These are phyloP conservation scores for Ursus arctos DNA, from an alignment of 2,113 vertebrate genomes.

Conservation along the genomic window DNA sequence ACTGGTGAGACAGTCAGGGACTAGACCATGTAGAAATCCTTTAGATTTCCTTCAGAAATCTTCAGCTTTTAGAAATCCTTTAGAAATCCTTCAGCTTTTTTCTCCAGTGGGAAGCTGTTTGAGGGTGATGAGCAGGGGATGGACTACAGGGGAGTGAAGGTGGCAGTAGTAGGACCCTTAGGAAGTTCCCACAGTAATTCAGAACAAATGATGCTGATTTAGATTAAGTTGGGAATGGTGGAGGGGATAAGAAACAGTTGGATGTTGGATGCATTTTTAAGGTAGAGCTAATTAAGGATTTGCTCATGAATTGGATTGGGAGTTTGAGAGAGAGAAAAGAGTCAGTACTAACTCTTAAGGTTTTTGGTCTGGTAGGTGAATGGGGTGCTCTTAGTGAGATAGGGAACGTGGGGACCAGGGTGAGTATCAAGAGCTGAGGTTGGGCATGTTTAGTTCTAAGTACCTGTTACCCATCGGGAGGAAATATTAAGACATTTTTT, in stretches of 20 bases:
- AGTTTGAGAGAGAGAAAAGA: slow-evolving; percentile 21
- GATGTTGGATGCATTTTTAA: not conserved
- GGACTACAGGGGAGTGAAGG: not conserved
- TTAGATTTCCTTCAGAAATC: not conserved
- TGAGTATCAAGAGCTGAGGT: not conserved
- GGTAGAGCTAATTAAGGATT: not conserved
- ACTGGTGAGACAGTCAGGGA: not conserved
- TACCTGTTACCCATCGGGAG: not conserved
- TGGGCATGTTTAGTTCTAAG: not conserved
- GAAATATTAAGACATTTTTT: not conserved
- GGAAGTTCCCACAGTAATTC: not conserved
- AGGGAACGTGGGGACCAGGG: not conserved
- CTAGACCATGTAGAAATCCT: not conserved
- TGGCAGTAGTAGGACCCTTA: not conserved
- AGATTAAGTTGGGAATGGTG: not conserved
- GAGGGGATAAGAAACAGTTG: not conserved
- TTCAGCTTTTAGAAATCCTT: not conserved
- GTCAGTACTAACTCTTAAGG: not conserved
- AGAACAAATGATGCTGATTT: not conserved
- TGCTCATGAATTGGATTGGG: slow-evolving; percentile 15
- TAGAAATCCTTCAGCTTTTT: not conserved
- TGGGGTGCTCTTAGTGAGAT: not conserved
- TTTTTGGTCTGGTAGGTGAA: not conserved
- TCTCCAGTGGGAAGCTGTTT: not conserved
- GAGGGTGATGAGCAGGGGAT: not conserved